Evolutionary conservation across 2,113 vertebrate genomes (phyloP), one percentile per base, ranked within the genome.

Genomic region (Tautogolabrus adspersus): DNA sequence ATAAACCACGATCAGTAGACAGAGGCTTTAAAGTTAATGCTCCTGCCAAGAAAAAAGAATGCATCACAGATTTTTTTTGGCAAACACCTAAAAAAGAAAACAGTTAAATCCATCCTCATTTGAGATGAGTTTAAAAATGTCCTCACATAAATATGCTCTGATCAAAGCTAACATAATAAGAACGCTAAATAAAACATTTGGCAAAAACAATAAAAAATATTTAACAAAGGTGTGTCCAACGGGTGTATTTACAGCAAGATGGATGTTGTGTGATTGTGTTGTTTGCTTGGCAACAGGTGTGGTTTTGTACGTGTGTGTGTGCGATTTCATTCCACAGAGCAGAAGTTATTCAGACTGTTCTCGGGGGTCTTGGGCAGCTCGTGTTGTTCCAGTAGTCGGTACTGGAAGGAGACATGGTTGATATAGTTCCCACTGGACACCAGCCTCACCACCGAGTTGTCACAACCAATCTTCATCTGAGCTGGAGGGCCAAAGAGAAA

Each of bases 391-490:
- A 99, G 93, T 38, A 98, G 95, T 47, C 92, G 95, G 64, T 98
- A 99, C 72, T 98, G 96, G 90, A 99, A 97, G 2, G 96, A 96
- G 81, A 99, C 95, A 5, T 96, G 96, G 78, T 98, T 99, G 75
- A 97, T 72, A 21, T 96, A 96, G 74, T 96, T 97, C 49, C 97
- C 97, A 0, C 97, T 99, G 89, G 97, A 98, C 65, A 99, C 96
- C 95, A 99, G 92, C 75, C 97, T 91, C 83, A 99, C 90, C 88
- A 98, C 97, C 0, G 96, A 96, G 85, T 98, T 97, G 91, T 99
- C 97, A 89, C 97, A 99, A 58, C 96, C 96, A 21, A 99, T 95
- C 93, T 97, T 98, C 95, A 98, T 96, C 92, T 98, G 96, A 15
- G 96, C 97, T 99, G 83, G 47, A 82, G 57, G 37, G 58, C 8